These are phyloP conservation scores for Pimpla rufipes DNA, from an alignment of 2,888 invertebrate species.

Conservation along the genomic window DNA sequence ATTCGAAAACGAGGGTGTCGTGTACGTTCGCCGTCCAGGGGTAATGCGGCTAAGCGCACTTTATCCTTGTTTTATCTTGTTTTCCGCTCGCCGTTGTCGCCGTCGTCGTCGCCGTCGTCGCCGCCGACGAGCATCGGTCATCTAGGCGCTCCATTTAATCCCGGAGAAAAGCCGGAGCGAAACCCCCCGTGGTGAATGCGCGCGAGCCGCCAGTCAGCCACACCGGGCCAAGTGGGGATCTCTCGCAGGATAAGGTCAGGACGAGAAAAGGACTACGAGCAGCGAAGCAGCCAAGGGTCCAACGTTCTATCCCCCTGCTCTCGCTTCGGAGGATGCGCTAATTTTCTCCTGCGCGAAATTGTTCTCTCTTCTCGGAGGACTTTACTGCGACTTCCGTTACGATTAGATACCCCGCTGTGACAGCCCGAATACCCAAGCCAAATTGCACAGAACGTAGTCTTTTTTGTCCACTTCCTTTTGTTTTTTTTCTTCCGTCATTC, in stretches of 20 bases:
- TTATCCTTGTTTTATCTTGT: constrained; percentile 85
- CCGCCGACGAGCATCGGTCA: constrained; percentile 82
- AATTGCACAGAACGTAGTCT: constrained; percentile 54
- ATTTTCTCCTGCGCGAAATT: constrained; percentile 78
- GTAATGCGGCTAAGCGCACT: constrained; percentile 72
- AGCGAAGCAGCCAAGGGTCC: constrained; percentile 56
- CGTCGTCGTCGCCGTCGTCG: constrained; percentile 50
- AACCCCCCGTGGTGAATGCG: constrained; percentile 57
- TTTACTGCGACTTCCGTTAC: constrained; percentile 73
- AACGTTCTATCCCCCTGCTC: constrained; percentile 62
- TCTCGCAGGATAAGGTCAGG: constrained; percentile 79
- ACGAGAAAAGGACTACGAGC: constrained; percentile 35
- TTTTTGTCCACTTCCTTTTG: not conserved
- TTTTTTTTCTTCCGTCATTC: not conserved
- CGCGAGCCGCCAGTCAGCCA: constrained; percentile 53
- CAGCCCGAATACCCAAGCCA: constrained; percentile 66
- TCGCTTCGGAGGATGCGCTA: constrained; percentile 79
- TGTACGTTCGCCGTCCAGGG: not conserved
- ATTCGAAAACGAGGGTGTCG: constrained; percentile 22
- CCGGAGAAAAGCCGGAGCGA: constrained; percentile 78
- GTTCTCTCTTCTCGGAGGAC: constrained; percentile 61
- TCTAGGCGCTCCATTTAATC: constrained; percentile 85
- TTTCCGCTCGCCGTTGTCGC: constrained; percentile 74
- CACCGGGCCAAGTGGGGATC: constrained; percentile 78
- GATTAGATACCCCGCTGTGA: constrained; percentile 68